Conservation (phyloP, 2,113 vertebrate genomes). For the Hippopotamus amphibius region DNA sequence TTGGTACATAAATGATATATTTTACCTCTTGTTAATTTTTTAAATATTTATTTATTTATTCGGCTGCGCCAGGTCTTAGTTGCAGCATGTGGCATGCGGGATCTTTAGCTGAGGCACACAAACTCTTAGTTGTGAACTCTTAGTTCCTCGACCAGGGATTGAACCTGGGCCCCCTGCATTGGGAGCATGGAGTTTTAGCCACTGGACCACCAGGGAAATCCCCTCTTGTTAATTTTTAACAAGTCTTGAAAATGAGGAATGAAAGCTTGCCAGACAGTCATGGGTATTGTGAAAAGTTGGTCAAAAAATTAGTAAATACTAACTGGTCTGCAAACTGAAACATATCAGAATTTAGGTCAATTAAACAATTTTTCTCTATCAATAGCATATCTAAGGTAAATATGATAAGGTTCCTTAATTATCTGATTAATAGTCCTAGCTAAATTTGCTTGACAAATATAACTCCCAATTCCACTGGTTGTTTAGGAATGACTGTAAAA, state of each 20-base stretch:
- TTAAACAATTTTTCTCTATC: not conserved
- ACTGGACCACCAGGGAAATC: no score
- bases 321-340: not conserved
- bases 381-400: not conserved
- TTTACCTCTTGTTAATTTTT: not conserved
- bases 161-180: no score
- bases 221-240: not conserved
- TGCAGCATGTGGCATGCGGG: no score
- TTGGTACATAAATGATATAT: not conserved
- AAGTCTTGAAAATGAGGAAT: constrained; percentile 33
- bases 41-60: no score
- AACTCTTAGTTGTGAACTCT: no score
- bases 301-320: not conserved
- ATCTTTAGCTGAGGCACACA: no score
- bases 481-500: not conserved
- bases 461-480: not conserved
- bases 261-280: not conserved
- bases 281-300: not conserved
- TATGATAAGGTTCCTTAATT: not conserved
- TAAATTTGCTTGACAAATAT: constrained; percentile 12
- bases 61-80: no score
- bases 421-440: not conserved
- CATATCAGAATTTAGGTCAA: not conserved
- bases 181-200: no score
- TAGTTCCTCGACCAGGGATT: no score